A percentile compares a stretch with the other conserved stretches of the same genome.
Conservation (phyloP, 2,113 vertebrate species). For the Epinephelus cyanopodus region DNA sequence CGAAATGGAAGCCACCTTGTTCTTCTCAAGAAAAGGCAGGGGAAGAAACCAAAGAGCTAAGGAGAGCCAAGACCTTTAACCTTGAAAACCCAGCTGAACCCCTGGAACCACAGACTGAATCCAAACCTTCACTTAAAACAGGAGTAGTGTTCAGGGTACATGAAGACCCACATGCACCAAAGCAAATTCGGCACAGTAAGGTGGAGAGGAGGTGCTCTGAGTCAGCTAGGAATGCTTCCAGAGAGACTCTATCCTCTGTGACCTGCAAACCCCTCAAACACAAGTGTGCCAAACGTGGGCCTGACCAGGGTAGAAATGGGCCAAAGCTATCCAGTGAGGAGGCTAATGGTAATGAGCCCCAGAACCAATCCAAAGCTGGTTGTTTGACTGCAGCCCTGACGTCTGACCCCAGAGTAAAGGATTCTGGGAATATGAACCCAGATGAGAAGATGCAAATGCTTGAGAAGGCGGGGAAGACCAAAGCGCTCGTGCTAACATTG, state of each 20-base stretch:
- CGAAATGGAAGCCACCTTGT: slow-evolving; percentile 63
- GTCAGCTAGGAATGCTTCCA: not conserved
- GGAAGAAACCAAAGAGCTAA: slow-evolving; percentile 5
- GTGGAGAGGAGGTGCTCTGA: not conserved
- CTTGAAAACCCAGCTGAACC: not conserved
- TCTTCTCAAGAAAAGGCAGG: slow-evolving; percentile 31
- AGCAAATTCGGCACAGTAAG: slow-evolving; percentile 1
- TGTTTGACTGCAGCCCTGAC: slow-evolving; percentile 51
- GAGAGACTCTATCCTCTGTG: not conserved
- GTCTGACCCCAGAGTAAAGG: slow-evolving; percentile 80
- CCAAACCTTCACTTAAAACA: slow-evolving; percentile 1
- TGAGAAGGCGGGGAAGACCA: slow-evolving; percentile 70
- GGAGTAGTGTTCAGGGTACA: not conserved
- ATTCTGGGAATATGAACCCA: slow-evolving; percentile 78
- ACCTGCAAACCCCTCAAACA: slow-evolving; percentile 2
- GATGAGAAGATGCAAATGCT: slow-evolving; percentile 82
- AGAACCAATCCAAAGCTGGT: slow-evolving; percentile 35
- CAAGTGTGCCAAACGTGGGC: slow-evolving; percentile 15
- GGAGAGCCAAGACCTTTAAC: not conserved
- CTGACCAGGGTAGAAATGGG: not conserved
- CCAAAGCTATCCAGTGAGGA: slow-evolving; percentile 12
- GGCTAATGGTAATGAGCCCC: not conserved
- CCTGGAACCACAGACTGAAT: not conserved
- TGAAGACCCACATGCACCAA: not conserved
- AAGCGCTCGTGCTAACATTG: slow-evolving; percentile 86